Conservation (phyloP, 1,140 invertebrate species). For the Drosophila arizonae region DNA sequence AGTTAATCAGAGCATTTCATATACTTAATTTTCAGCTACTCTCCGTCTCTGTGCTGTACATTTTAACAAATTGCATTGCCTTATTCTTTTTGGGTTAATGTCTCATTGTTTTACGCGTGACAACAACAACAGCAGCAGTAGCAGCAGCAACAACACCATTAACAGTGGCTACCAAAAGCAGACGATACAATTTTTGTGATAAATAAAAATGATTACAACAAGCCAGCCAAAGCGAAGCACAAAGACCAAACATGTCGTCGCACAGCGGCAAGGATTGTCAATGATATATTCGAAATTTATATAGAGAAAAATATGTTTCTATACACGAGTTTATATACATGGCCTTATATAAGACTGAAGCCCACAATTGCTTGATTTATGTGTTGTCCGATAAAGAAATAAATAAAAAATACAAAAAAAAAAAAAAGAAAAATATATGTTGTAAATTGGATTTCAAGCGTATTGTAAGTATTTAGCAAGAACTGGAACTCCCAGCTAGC, state of each 20-base stretch:
- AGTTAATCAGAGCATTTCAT: slow-evolving; percentile 6
- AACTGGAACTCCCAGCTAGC: slow-evolving; percentile 4
- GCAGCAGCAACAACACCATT: slow-evolving; percentile 8
- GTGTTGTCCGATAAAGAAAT: slow-evolving; percentile 47
- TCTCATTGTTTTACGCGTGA: slow-evolving; percentile 65
- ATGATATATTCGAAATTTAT: slow-evolving; percentile 20
- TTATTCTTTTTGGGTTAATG: slow-evolving; percentile 70
- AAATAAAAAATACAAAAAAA: slow-evolving; percentile 29
- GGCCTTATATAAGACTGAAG: slow-evolving; percentile 23
- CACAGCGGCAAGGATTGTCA: not conserved
- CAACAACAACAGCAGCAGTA: slow-evolving; percentile 18
- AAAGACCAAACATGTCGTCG: slow-evolving; percentile 19
- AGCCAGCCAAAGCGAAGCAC: slow-evolving; percentile 35
- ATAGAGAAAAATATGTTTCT: slow-evolving; percentile 8
- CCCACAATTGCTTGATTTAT: slow-evolving; percentile 73
- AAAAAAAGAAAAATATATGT: slow-evolving; percentile 14
- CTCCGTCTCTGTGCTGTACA: slow-evolving; percentile 1
- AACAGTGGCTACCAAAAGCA: slow-evolving; percentile 32
- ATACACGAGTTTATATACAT: slow-evolving; percentile 1
- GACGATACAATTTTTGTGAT: slow-evolving; percentile 76
- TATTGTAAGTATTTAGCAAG: slow-evolving; percentile 23
- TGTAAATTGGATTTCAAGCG: slow-evolving; percentile 38
- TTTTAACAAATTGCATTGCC: slow-evolving; percentile 47
- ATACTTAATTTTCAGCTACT: not conserved
- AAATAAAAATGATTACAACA: slow-evolving; percentile 77